Percentiles rank a stretch among this genome's conserved stretches.
These are phyloP conservation scores for Agrochola lychnidis DNA, from an alignment of 2,888 invertebrate genomes.

Conservation along the genomic window DNA sequence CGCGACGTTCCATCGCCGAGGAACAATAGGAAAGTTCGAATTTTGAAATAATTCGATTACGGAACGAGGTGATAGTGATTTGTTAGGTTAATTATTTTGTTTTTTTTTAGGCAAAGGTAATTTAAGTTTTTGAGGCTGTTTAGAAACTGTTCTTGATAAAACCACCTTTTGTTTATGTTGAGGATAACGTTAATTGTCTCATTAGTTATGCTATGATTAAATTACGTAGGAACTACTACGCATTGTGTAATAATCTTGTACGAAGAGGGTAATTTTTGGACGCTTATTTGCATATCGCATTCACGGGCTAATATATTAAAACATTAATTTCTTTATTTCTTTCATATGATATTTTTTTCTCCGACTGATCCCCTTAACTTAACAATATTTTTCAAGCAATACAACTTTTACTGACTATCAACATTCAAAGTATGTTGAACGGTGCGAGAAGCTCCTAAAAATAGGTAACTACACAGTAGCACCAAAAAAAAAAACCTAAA, in stretches of 20 bases:
- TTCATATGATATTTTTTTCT: not conserved
- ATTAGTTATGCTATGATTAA: constrained; percentile 24
- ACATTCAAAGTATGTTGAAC: too few relatives aligned
- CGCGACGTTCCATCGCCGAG: constrained; percentile 70
- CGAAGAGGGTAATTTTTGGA: not conserved
- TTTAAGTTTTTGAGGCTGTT: constrained; percentile 29
- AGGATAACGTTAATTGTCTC: constrained; percentile 15
- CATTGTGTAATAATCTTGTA: not conserved
- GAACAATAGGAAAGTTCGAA: constrained; percentile 86
- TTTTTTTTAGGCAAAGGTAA: constrained; percentile 38
- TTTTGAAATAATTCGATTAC: constrained; percentile 84
- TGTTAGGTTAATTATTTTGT: constrained; percentile 66
- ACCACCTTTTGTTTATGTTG: constrained; percentile 30
- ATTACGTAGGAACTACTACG: not conserved
- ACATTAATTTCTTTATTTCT: not conserved
- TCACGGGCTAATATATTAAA: not conserved
- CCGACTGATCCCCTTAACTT: not conserved
- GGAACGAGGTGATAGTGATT: constrained; percentile 76
- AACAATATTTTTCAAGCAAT: not conserved
- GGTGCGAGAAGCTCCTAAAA: not conserved
- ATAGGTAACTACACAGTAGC: not conserved
- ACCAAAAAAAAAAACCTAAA: not conserved
- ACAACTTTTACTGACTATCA: not conserved
- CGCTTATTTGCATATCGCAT: not conserved
- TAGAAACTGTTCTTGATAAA: constrained; percentile 7